Conservation (phyloP, 1,140 invertebrate species). For the Hycleus cichorii region DNA sequence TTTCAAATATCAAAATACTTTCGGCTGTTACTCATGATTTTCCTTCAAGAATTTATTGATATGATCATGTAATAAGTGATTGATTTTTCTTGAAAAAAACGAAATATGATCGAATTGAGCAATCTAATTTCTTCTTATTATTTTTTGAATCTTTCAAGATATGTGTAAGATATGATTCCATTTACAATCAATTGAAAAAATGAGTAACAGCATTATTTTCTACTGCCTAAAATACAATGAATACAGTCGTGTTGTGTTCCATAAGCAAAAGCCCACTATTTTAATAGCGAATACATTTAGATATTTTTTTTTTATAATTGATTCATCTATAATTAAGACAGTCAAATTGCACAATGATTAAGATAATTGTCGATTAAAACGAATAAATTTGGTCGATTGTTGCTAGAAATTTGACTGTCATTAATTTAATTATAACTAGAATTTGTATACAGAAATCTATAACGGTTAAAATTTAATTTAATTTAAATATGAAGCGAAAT, state of each 20-base stretch:
- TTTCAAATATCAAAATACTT: constrained; percentile 23
- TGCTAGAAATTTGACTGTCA: too few species aligned
- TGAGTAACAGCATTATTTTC: constrained; percentile 31
- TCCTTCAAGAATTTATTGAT: too few species aligned
- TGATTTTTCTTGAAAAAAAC: constrained; percentile 17
- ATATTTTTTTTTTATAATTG: constrained; percentile 17
- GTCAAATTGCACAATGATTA: background rate
- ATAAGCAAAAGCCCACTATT: constrained; percentile 30
- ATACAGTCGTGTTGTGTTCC: constrained; percentile 34
- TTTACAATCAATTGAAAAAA: background rate
- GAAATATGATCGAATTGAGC: constrained; percentile 20
- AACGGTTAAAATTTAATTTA: constrained; percentile 6
- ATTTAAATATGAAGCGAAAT: constrained; percentile 18
- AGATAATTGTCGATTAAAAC: background rate
- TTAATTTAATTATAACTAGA: background rate
- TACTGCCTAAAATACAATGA: constrained; percentile 26
- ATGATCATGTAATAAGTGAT: background rate
- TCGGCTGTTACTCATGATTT: constrained; percentile 18
- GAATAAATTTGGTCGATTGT: background rate
- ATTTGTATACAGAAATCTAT: constrained; percentile 12
- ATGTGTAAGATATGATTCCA: constrained; percentile 18
- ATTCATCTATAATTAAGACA: constrained; percentile 4
- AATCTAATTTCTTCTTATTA: constrained; percentile 9
- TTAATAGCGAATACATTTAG: constrained; percentile 29
- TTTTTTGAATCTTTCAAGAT: constrained; percentile 9